These are phyloP conservation scores for Conistra vaccinii DNA, from an alignment of 2,888 invertebrate genomes.

Conservation along the genomic window DNA sequence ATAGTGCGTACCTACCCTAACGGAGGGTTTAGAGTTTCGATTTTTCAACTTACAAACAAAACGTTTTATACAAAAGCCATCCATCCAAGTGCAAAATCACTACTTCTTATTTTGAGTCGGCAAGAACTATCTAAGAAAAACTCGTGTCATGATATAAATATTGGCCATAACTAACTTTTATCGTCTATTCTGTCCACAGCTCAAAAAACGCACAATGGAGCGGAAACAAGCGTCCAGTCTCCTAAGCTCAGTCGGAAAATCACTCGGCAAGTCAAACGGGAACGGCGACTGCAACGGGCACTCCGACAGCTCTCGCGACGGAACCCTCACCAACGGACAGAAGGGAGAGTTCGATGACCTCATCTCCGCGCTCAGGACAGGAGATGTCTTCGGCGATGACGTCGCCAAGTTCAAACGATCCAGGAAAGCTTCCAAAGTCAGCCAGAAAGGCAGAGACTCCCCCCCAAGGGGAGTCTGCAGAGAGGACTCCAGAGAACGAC, in stretches of 20 bases:
- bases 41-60: not conserved
- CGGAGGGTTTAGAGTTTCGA: not conserved
- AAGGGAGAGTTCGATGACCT: slow-evolving; percentile 99
- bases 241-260: slow-evolving; percentile 93
- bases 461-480: slow-evolving; percentile 85
- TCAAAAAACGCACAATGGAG: slow-evolving; percentile 96
- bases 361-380: slow-evolving; percentile 97
- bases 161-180: not conserved
- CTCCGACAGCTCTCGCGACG: slow-evolving; percentile 81
- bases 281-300: slow-evolving; percentile 91
- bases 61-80: not conserved
- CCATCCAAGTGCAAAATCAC: not conserved
- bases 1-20: too few relatives aligned
- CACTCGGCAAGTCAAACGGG: slow-evolving; percentile 91
- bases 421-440: slow-evolving; percentile 85
- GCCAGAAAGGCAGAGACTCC: slow-evolving; percentile 86
- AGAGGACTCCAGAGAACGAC: slow-evolving; percentile 87
- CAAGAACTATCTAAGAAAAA: not conserved
- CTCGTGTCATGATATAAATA: too few relatives aligned
- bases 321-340: slow-evolving; percentile 85
- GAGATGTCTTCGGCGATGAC: slow-evolving; percentile 98
- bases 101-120: not conserved
- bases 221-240: slow-evolving; percentile 95
- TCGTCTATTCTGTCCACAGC: slow-evolving; percentile 78
- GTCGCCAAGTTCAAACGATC: slow-evolving; percentile 95